phyloP scores from a whole-genome alignment of 2,797 vertebrate species.

The Rhabdomys pumilio region DNA sequence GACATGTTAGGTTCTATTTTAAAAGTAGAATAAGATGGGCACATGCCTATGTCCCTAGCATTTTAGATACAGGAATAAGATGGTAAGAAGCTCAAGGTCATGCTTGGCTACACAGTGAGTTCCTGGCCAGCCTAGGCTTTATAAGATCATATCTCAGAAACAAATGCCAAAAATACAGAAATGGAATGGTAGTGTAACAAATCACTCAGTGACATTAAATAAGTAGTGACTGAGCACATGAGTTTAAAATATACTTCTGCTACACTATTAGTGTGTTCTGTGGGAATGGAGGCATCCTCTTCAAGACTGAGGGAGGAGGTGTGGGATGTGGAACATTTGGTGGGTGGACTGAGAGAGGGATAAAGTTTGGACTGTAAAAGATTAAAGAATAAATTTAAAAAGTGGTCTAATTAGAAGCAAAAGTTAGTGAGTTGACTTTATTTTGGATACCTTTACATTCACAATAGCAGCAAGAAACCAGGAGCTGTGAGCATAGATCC shows the following conservation, averaged over 20 bases:
- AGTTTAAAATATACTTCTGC: neutral
- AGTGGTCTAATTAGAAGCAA: neutral
- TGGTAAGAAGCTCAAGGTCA: neutral
- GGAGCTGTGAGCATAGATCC: neutral
- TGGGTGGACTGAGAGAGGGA: too few species aligned
- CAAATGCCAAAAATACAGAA: neutral
- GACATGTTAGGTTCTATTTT: neutral
- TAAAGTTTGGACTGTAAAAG: too few species aligned
- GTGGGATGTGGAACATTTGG: too few species aligned
- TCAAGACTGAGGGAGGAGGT: too few species aligned
- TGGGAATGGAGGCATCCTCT: too few species aligned
- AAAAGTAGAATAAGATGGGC: neutral
- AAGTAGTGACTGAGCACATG: neutral
- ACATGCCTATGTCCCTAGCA: neutral
- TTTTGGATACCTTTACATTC: neutral
- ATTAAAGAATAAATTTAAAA: neutral
- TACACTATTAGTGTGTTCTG: neutral
- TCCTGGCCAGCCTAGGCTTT: neutral
- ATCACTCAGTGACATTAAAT: neutral
- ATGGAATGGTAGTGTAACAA: neutral
- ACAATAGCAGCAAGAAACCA: neutral
- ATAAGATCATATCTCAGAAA: neutral
- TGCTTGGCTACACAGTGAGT: neutral
- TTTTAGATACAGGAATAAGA: neutral
- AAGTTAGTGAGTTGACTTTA: neutral